Evolutionary conservation across 2,888 invertebrate genomes (phyloP).

Genomic region (Caenorhabditis parvicauda): DNA sequence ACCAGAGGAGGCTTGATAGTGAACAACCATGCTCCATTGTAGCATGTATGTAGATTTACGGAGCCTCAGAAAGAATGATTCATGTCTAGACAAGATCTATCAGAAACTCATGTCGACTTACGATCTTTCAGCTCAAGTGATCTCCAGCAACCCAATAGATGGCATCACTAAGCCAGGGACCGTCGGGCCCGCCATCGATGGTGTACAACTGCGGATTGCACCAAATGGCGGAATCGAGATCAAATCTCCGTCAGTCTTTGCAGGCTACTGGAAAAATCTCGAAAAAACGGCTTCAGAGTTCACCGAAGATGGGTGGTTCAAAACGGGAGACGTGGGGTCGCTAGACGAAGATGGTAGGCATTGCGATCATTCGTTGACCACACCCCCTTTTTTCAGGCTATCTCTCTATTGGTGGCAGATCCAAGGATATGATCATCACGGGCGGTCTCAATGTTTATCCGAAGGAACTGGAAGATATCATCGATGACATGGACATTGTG

Average conservation of each 20-base stretch:
- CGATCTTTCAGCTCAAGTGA: slow-evolving; percentile 33
- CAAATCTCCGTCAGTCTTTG: slow-evolving; percentile 69
- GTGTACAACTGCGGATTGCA: slow-evolving; percentile 45
- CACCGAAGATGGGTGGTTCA: slow-evolving; percentile 81
- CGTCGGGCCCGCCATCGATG: slow-evolving; percentile 75
- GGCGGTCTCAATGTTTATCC: slow-evolving; percentile 62
- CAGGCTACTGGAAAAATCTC: slow-evolving; percentile 77
- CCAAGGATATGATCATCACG: slow-evolving; percentile 59
- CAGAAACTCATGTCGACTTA: neutral
- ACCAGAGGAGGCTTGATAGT: no score
- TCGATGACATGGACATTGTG: slow-evolving; percentile 46
- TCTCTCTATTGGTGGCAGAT: slow-evolving; percentile 50
- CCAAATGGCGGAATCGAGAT: slow-evolving; percentile 50
- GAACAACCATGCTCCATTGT: no score
- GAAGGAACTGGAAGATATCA: slow-evolving; percentile 53
- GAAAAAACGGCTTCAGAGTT: slow-evolving; percentile 74
- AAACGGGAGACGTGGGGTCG: slow-evolving; percentile 71
- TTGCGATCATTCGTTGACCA: no score
- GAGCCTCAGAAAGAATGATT: no score
- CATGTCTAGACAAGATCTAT: no score
- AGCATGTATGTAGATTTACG: no score
- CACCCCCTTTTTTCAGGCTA: no score
- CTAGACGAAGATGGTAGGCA: slow-evolving; percentile 53
- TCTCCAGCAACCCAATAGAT: slow-evolving; percentile 55
- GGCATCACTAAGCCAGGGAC: slow-evolving; percentile 48